Evolutionary conservation across 2,797 vertebrate species (phyloP).

Genomic region (Discoglossus pictus): DNA sequence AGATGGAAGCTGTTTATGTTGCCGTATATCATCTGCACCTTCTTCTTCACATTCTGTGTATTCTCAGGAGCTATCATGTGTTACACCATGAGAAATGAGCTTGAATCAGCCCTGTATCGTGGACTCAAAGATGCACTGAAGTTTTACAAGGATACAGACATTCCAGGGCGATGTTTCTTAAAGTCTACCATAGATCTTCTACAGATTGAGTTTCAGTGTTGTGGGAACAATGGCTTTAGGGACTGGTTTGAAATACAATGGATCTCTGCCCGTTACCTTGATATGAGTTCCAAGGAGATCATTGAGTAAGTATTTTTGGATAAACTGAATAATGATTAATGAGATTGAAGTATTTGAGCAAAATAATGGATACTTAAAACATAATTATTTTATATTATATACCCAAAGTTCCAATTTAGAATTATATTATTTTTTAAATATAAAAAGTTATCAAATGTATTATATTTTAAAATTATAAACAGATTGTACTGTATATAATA

Average conservation of each 20-base stretch:
- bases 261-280: slow-evolving; percentile 86
- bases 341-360: too few relatives aligned
- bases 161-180: slow-evolving; percentile 85
- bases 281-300: slow-evolving; percentile 83
- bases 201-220: slow-evolving; percentile 88
- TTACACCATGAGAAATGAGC: slow-evolving; percentile 81
- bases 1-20: slow-evolving; percentile 90
- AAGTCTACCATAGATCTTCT: slow-evolving; percentile 85
- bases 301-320: slow-evolving; percentile 77
- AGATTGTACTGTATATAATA: too few relatives aligned
- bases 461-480: too few relatives aligned
- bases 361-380: too few relatives aligned
- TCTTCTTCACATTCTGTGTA: slow-evolving; percentile 88
- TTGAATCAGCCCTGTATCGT: slow-evolving; percentile 80
- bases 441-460: too few relatives aligned
- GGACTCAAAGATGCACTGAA: slow-evolving; percentile 81
- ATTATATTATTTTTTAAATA: too few relatives aligned
- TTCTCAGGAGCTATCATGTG: slow-evolving; percentile 89
- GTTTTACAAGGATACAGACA: slow-evolving; percentile 90
- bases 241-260: slow-evolving; percentile 95
- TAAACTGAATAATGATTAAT: neutral
- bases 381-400: too few relatives aligned
- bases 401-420: too few relatives aligned
- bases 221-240: slow-evolving; percentile 83
- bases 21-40: slow-evolving; percentile 86